Percentiles rank a stretch among this genome's conserved stretches.
Evolutionary conservation across 2,113 vertebrate genomes (phyloP).

Genomic region (Archilochus colubris): DNA sequence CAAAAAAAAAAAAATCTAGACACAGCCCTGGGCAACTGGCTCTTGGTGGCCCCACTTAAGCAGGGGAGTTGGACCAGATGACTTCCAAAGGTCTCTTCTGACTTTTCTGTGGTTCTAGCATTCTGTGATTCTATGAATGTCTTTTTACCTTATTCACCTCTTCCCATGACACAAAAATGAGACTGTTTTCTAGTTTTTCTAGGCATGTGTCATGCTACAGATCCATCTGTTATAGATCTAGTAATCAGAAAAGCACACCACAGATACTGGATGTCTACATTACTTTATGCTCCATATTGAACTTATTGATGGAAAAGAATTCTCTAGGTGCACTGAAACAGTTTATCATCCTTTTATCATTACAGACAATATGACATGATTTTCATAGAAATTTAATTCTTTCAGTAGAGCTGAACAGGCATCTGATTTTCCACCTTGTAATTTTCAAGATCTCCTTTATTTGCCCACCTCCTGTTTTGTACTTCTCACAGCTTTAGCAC

Average conservation of each 20-base stretch:
- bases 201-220: background rate
- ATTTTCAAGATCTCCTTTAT: background rate
- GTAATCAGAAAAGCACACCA: background rate
- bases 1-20: background rate
- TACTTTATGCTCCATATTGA: background rate
- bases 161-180: background rate
- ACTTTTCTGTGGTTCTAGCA: too few relatives aligned
- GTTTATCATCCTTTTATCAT: background rate
- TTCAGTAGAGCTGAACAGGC: background rate
- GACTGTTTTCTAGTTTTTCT: background rate
- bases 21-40: accelerated
- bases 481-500: background rate
- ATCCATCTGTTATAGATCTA: background rate
- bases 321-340: background rate
- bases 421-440: background rate
- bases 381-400: background rate
- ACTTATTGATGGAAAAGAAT: background rate
- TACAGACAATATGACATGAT: background rate
- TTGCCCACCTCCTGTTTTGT: background rate
- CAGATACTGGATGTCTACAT: background rate
- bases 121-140: background rate
- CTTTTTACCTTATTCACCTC: background rate
- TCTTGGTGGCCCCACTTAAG: background rate
- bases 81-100: background rate
- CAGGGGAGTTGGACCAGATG: accelerated